These are phyloP conservation scores for Muntiacus muntjak DNA, from an alignment of 2,113 vertebrate species.

Conservation along the genomic window DNA sequence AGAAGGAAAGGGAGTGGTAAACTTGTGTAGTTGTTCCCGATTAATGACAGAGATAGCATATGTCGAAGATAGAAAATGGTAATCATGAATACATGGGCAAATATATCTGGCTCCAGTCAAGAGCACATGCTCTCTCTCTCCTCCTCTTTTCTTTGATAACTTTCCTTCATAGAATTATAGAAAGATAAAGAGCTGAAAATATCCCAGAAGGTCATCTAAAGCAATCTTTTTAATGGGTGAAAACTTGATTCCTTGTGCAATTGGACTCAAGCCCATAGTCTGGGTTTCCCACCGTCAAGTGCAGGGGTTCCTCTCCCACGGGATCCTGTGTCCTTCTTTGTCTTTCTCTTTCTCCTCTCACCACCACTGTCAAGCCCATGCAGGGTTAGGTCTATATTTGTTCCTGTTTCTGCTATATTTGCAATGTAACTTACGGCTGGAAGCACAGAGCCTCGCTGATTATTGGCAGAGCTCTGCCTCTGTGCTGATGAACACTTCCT, in stretches of 20 bases:
- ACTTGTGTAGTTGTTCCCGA: background rate
- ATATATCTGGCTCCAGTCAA: background rate
- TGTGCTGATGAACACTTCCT: background rate
- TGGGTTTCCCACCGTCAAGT: background rate
- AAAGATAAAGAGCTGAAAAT: background rate
- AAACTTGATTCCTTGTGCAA: background rate
- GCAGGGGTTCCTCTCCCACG: background rate
- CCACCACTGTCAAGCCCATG: background rate
- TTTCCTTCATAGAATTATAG: background rate
- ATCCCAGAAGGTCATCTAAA: background rate
- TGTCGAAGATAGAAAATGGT: background rate
- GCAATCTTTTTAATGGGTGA: background rate
- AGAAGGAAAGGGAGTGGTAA: background rate
- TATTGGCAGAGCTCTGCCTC: background rate
- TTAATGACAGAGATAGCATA: background rate
- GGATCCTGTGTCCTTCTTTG: slow-evolving; percentile 28
- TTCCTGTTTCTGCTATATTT: slow-evolving; percentile 52
- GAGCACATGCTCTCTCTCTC: rapidly evolving
- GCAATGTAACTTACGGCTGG: slow-evolving; percentile 17
- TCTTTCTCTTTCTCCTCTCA: slow-evolving; percentile 9
- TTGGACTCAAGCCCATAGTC: background rate
- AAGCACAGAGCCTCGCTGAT: background rate
- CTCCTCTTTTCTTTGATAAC: background rate
- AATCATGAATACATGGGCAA: background rate
- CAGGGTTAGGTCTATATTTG: slow-evolving; percentile 45